These are phyloP conservation scores for Parus major DNA, from an alignment of 2,113 vertebrate genomes.

Conservation along the genomic window DNA sequence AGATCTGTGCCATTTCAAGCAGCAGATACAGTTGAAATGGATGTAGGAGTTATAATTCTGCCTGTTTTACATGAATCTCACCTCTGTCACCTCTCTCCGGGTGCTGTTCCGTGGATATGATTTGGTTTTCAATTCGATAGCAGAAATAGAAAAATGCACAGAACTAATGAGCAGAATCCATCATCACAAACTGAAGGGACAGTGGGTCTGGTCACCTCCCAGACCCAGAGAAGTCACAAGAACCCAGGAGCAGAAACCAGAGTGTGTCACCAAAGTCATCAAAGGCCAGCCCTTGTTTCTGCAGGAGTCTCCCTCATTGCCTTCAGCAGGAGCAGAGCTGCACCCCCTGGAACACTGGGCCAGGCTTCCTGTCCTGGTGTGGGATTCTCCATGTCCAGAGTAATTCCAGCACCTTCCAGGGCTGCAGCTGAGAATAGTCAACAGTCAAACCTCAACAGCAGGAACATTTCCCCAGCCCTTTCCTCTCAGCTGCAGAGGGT, in stretches of 20 bases:
- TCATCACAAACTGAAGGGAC: background rate
- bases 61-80: background rate
- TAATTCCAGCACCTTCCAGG: background rate
- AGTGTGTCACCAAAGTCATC: background rate
- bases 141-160: background rate
- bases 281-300: background rate
- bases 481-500: background rate
- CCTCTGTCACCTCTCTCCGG: background rate
- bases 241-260: background rate
- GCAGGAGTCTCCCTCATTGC: background rate
- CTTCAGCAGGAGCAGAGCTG: background rate
- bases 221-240: background rate
- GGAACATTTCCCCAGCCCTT: background rate
- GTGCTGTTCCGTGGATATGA: background rate
- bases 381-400: background rate
- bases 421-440: background rate
- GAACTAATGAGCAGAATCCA: background rate
- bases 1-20: background rate
- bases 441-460: background rate
- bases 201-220: background rate
- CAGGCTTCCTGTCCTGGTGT: background rate
- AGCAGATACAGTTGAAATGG: background rate
- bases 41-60: background rate
- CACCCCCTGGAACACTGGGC: fast-evolving
- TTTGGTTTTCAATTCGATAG: background rate